Evolutionary conservation across 2,888 invertebrate genomes (phyloP).

Genomic region (Sarcophaga carnaria): DNA sequence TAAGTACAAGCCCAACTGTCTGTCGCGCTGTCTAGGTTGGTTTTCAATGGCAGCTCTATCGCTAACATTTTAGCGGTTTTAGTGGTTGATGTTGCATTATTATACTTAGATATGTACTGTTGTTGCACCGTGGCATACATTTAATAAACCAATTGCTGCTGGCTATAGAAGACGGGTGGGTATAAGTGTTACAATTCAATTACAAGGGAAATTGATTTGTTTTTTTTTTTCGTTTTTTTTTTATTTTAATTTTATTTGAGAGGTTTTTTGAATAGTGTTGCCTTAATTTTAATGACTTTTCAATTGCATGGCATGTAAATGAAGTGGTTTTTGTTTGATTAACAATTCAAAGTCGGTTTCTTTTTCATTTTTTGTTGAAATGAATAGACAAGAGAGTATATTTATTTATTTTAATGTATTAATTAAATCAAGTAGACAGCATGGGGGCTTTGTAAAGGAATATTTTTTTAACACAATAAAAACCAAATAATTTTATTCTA

Average conservation of each 20-base stretch:
- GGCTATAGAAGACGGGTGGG: conserved; percentile 1
- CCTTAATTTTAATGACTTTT: conserved; percentile 53
- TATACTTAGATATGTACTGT: neutral
- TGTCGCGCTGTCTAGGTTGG: too few relatives aligned
- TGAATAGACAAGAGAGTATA: neutral
- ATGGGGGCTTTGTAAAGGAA: neutral
- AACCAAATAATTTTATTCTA: too few relatives aligned
- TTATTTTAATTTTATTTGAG: neutral
- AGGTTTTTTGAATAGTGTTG: conserved; percentile 21
- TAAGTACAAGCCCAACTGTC: conserved; percentile 40
- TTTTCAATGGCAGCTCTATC: neutral
- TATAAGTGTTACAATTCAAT: conserved; percentile 51
- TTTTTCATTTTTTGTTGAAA: neutral
- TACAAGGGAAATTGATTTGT: conserved; percentile 41
- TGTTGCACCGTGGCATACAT: neutral
- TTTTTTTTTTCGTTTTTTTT: conserved; percentile 13
- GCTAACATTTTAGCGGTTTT: conserved; percentile 31
- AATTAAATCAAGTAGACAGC: conserved; percentile 7
- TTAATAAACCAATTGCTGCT: neutral
- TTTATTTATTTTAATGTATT: conserved; percentile 20
- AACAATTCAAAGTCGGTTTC: neutral
- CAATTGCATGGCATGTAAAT: conserved; percentile 44
- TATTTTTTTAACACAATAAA: too few relatives aligned
- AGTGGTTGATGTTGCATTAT: conserved; percentile 36
- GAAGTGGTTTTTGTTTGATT: neutral